phyloP scores from a whole-genome alignment of 2,888 invertebrate species.

The Laothoe populi region DNA sequence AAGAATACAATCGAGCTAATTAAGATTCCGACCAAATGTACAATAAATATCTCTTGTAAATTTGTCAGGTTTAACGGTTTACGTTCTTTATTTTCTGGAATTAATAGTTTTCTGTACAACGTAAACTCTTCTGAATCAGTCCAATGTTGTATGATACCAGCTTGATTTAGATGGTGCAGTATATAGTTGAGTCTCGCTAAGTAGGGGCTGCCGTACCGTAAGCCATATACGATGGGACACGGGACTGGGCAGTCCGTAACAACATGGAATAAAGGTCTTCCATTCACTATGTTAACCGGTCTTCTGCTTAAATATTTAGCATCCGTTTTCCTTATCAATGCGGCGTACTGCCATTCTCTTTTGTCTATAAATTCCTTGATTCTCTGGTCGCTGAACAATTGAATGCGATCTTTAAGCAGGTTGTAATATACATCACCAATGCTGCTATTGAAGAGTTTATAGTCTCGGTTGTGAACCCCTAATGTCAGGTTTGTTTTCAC shows the following conservation, averaged over 20 bases:
- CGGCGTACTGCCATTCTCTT: constrained; percentile 74
- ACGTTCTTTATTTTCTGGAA: constrained; percentile 57
- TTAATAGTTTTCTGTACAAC: constrained; percentile 44
- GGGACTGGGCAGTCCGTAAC: constrained; percentile 83
- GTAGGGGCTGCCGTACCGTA: constrained; percentile 85
- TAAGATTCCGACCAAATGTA: constrained; percentile 58
- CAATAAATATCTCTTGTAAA: constrained; percentile 76
- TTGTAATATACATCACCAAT: constrained; percentile 46
- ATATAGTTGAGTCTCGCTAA: constrained; percentile 74
- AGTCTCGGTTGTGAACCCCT: constrained; percentile 67
- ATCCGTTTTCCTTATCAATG: constrained; percentile 77
- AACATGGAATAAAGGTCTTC: constrained; percentile 76
- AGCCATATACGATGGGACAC: constrained; percentile 81
- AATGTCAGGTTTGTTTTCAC: constrained; percentile 61
- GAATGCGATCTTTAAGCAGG: constrained; percentile 59
- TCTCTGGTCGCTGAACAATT: constrained; percentile 65
- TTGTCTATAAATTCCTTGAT: constrained; percentile 64
- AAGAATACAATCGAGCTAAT: constrained; percentile 58
- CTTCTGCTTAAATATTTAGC: constrained; percentile 60
- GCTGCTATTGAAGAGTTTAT: constrained; percentile 63
- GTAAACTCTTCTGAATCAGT: constrained; percentile 58
- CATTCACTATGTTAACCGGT: constrained; percentile 59
- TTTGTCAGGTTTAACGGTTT: constrained; percentile 66
- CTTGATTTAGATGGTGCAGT: constrained; percentile 75
- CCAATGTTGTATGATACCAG: constrained; percentile 79